phyloP scores from a whole-genome alignment of 1,140 invertebrate genomes.

The Drosophila nigrodunni region DNA sequence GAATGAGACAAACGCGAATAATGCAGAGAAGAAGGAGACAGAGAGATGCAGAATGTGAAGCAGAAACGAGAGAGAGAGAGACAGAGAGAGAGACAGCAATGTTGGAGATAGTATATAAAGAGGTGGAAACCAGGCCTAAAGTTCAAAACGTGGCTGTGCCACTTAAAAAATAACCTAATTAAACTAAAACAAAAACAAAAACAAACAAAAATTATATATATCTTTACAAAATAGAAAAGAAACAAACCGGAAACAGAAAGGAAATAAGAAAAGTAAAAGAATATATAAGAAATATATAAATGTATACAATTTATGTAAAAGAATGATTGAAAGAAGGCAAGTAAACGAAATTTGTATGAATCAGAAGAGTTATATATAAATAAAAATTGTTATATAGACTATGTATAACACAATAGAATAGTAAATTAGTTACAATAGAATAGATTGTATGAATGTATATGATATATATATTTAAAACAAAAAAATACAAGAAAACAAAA shows the following conservation, averaged over 20 bases:
- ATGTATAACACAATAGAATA: slow-evolving; percentile 20
- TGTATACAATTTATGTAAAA: slow-evolving; percentile 10
- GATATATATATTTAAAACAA: slow-evolving; percentile 13
- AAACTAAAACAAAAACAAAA: slow-evolving; percentile 32
- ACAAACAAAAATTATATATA: background rate
- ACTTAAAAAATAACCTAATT: slow-evolving; percentile 53
- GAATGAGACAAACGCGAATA: slow-evolving; percentile 16
- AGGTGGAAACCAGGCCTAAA: slow-evolving; percentile 63
- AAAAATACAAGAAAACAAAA: slow-evolving; percentile 9
- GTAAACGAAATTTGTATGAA: slow-evolving; percentile 30
- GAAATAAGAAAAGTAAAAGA: too few relatives aligned
- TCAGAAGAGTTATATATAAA: slow-evolving; percentile 25
- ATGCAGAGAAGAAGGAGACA: slow-evolving; percentile 1
- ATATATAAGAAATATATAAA: background rate
- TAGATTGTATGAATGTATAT: slow-evolving; percentile 34
- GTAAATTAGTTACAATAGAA: slow-evolving; percentile 19
- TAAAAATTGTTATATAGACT: slow-evolving; percentile 21
- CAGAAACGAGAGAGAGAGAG: slow-evolving; percentile 1
- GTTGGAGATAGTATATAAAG: slow-evolving; percentile 10
- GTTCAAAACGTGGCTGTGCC: slow-evolving; percentile 81
- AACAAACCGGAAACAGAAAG: too few relatives aligned
- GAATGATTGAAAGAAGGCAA: background rate
- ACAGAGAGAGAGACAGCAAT: slow-evolving; percentile 1
- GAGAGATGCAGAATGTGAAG: slow-evolving; percentile 5
- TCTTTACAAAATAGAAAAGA: too few relatives aligned